Conservation (phyloP, 2,113 vertebrate genomes). For the Notarius quadriscutis region DNA sequence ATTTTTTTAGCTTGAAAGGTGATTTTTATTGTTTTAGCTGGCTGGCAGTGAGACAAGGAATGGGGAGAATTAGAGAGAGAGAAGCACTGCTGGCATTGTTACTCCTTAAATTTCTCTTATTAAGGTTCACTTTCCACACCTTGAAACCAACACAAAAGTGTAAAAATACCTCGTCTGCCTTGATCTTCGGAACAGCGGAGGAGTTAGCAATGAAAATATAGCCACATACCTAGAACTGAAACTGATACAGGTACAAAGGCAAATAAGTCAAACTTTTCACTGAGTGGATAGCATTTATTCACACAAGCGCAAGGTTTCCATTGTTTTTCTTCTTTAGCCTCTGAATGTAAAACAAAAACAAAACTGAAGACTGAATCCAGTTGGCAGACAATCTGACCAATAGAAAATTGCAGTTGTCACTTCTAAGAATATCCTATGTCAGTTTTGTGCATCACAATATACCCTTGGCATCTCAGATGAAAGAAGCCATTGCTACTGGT, state of each 20-base stretch:
- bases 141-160: conserved; percentile 15
- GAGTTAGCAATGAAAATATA: conserved; percentile 10
- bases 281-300: background rate
- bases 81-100: background rate
- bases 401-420: background rate
- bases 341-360: background rate
- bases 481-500: background rate
- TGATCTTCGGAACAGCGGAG: background rate
- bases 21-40: conserved; percentile 21
- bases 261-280: conserved; percentile 3
- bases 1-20: background rate
- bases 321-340: background rate
- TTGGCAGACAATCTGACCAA: background rate
- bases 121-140: conserved; percentile 18
- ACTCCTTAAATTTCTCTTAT: background rate
- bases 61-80: background rate
- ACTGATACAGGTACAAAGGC: conserved; percentile 19
- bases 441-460: background rate
- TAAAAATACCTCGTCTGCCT: background rate
- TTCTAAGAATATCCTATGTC: background rate
- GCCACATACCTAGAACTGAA: background rate
- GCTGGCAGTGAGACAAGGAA: background rate
- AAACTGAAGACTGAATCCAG: background rate
- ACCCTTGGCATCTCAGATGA: background rate
- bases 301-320: background rate